phyloP scores from a whole-genome alignment of 2,888 invertebrate species.

The Limulus polyphemus region DNA sequence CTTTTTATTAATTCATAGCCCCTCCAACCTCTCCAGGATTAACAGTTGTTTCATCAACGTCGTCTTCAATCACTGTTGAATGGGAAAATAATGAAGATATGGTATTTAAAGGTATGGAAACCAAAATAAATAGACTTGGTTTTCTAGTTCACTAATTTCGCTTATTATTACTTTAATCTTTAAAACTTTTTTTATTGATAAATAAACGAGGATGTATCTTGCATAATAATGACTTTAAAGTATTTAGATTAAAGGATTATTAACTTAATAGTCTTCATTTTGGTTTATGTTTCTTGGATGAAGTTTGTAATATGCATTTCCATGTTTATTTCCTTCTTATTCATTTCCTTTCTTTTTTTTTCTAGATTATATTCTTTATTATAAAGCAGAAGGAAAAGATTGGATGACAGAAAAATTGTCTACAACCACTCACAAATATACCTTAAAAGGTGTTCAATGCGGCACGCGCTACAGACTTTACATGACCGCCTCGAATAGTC shows the following conservation, averaged over 20 bases:
- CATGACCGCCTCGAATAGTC: slow-evolving; percentile 26
- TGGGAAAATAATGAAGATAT: slow-evolving; percentile 24
- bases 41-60: slow-evolving; percentile 17
- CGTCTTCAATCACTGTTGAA: slow-evolving; percentile 21
- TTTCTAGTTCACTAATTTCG: too few relatives aligned
- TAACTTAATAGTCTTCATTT: too few relatives aligned
- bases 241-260: too few relatives aligned
- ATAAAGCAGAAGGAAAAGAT: slow-evolving; percentile 15
- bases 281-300: too few relatives aligned
- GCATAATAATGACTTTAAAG: not conserved
- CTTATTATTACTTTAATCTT: too few relatives aligned
- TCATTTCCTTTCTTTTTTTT: too few relatives aligned
- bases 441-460: slow-evolving; percentile 11
- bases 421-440: slow-evolving; percentile 11
- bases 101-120: slow-evolving; percentile 12
- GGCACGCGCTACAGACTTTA: slow-evolving; percentile 26
- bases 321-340: too few relatives aligned
- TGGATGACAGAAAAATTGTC: slow-evolving; percentile 15
- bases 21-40: slow-evolving; percentile 25
- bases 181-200: too few relatives aligned
- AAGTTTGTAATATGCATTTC: too few relatives aligned
- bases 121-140: too few relatives aligned
- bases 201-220: not conserved
- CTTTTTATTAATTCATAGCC: slow-evolving; percentile 4
- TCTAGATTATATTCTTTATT: slow-evolving; percentile 19